A percentile compares a stretch with the other conserved stretches of the same genome.
Conservation (phyloP, 2,888 invertebrate species). For the Dichetophora obliterata region DNA sequence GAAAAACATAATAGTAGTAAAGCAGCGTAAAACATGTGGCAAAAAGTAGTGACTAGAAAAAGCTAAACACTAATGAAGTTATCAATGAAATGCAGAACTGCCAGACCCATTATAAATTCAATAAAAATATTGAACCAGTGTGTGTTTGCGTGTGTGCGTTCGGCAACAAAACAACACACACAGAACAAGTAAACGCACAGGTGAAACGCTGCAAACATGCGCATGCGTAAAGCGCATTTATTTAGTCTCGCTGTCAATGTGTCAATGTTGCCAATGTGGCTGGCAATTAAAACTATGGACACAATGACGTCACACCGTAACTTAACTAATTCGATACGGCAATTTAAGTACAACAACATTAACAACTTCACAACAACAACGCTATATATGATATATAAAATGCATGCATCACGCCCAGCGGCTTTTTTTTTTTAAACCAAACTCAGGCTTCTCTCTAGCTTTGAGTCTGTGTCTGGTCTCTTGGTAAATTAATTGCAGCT, state of each 20-base stretch:
- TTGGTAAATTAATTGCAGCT: slow-evolving; percentile 19
- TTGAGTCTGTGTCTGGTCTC: background rate
- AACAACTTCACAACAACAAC: background rate
- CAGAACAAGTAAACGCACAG: background rate
- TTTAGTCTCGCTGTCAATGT: slow-evolving; percentile 24
- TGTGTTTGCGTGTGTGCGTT: no score
- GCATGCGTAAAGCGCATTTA: slow-evolving; percentile 35
- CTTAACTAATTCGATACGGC: slow-evolving; percentile 8
- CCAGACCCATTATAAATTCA: slow-evolving; percentile 32
- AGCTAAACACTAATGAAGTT: slow-evolving; percentile 4
- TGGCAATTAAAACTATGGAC: slow-evolving; percentile 4
- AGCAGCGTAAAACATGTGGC: background rate
- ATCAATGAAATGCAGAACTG: slow-evolving; percentile 33
- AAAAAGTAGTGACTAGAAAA: background rate
- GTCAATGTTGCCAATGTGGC: slow-evolving; percentile 8
- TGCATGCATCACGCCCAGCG: no score
- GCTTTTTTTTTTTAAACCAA: no score
- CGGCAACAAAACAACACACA: background rate
- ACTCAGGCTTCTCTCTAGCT: no score
- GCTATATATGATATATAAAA: background rate
- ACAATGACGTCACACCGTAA: background rate
- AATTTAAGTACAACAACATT: background rate
- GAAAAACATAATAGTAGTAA: background rate
- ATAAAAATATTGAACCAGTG: slow-evolving; percentile 20
- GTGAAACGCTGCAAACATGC: slow-evolving; percentile 11